These are phyloP conservation scores for Acleris literana DNA, from an alignment of 2,888 invertebrate species.

Conservation along the genomic window DNA sequence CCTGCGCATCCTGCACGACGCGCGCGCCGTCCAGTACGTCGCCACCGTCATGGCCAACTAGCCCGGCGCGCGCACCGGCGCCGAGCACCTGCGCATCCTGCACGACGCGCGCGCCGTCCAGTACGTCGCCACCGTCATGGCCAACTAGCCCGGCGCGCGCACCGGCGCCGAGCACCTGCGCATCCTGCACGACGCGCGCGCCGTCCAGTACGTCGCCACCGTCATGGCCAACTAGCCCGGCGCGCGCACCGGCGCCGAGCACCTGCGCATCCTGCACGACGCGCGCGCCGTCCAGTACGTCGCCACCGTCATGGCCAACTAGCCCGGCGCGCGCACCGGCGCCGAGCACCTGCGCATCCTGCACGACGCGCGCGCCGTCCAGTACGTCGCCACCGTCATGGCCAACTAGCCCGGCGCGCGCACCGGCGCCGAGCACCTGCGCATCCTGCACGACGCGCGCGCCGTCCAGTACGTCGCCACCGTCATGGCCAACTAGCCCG, in stretches of 20 bases:
- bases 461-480: conserved; percentile 86
- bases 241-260: conserved; percentile 87
- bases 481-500: conserved; percentile 58
- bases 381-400: too few species aligned
- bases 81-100: conserved; percentile 93
- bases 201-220: too few species aligned
- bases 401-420: conserved; percentile 69
- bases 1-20: too few species aligned
- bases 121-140: conserved; percentile 84
- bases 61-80: conserved; percentile 79
- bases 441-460: conserved; percentile 86
- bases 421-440: conserved; percentile 91
- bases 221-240: conserved; percentile 62
- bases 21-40: too few species aligned
- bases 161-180: too few species aligned
- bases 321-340: conserved; percentile 71
- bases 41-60: conserved; percentile 48
- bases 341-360: too few species aligned
- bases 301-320: conserved; percentile 62
- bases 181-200: too few species aligned
- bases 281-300: conserved; percentile 86
- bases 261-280: conserved; percentile 90
- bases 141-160: conserved; percentile 57
- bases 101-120: conserved; percentile 84
- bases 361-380: too few species aligned